These are phyloP conservation scores for Ictalurus punctatus DNA, from an alignment of 2,113 vertebrate genomes.

Conservation along the genomic window DNA sequence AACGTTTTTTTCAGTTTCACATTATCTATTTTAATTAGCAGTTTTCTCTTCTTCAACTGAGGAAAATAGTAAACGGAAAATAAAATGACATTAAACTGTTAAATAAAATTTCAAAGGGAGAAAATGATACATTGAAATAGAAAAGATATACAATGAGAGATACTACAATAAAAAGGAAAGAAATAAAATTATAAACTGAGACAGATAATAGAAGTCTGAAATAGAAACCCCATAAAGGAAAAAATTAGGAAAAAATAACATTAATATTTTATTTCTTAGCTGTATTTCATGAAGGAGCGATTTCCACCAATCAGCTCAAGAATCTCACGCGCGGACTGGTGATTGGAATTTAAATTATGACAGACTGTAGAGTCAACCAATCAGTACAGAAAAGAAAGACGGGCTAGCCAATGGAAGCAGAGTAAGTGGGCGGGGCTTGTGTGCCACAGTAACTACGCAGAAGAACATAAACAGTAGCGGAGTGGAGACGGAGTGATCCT, in stretches of 20 bases:
- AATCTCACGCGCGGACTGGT: not conserved
- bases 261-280: not conserved
- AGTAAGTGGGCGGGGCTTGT: not conserved
- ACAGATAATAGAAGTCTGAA: not conserved
- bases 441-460: not conserved
- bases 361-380: constrained; percentile 7
- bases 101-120: not conserved
- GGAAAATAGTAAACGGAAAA: not conserved
- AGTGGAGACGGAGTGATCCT: not conserved
- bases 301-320: not conserved
- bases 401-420: not conserved
- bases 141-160: not conserved
- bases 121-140: not conserved
- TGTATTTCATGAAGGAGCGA: not conserved
- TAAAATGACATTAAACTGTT: not conserved
- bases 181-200: not conserved
- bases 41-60: too few species aligned
- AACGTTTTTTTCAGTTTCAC: too few species aligned
- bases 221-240: not conserved
- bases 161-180: not conserved
- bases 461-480: constrained; percentile 31
- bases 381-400: not conserved
- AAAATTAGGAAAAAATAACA: not conserved
- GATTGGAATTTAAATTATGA: constrained; percentile 36
- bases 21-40: too few species aligned